Evolutionary conservation across 2,113 vertebrate species (phyloP), one percentile per base, ranked within the genome.

Genomic region (Trematomus loennbergii): DNA sequence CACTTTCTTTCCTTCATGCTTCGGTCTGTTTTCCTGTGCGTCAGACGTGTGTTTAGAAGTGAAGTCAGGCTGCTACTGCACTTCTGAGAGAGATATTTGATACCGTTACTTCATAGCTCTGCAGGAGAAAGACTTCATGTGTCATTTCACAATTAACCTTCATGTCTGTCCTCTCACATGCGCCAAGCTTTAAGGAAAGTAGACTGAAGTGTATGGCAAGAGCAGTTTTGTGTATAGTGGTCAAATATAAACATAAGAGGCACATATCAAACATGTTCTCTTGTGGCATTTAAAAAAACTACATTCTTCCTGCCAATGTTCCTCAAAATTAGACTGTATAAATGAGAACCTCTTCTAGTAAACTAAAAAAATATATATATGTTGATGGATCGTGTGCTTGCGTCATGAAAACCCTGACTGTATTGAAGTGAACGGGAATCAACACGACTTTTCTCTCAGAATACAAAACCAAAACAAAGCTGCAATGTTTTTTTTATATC

Each of bases 61-160:
- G 82, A 90, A 88, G 78, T 89, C 81, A 77, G 82, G n/a, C 82
- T 40, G 61, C 71, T 48, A 17, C 64, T 55, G 87, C 60, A 74
- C 78, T 64, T 83, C 78, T 85, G 84, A 79, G 72, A 64, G 18
- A 81, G 84, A 87, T 65, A 93, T 85, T 49, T 75, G 84, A 93
- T 88, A 87, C 62, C 0, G 58, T 67, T 60, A 63, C 81, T 86
- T 80, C 63, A 48, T 50, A 69, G 58, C 71, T 49, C 76, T 60
- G 73, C 16, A 1, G 61, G 11, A 65, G 71, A 69, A 29, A 43
- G 73, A 80, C 68, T 75, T 67, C 80, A 83, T 46, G 72, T 85
- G 84, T 84, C 74, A 11, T 81, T 88, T 88, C 72, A 55, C 43
- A 71, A 74, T 87, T 79, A 77, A 82, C 73, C 55, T 67, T 53